A percentile compares a stretch with the other conserved stretches of the same genome.
These are phyloP conservation scores for Drosophila triauraria DNA, from an alignment of 1,140 invertebrate species.

Conservation along the genomic window DNA sequence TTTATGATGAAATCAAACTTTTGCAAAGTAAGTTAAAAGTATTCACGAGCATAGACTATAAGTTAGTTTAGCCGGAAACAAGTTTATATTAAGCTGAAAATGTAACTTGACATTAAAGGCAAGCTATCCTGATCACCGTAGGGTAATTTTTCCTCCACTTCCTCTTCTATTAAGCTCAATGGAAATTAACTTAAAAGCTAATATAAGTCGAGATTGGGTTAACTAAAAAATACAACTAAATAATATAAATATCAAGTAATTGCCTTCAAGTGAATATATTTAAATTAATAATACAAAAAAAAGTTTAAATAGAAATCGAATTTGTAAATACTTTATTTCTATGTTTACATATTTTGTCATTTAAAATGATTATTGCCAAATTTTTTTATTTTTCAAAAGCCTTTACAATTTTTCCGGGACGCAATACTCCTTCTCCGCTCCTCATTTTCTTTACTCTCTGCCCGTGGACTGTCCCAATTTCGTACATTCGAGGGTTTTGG, in stretches of 20 bases:
- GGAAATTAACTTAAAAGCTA: no score
- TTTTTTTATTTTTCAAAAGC: no score
- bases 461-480: not conserved
- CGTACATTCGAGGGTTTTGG: slow-evolving; percentile 6
- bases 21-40: slow-evolving; percentile 14
- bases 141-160: slow-evolving; percentile 3
- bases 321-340: no score
- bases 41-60: not conserved
- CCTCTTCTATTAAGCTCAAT: not conserved
- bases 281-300: no score
- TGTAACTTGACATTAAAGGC: slow-evolving; percentile 28
- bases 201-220: no score
- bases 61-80: not conserved
- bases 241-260: not conserved
- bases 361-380: no score
- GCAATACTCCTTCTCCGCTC: no score
- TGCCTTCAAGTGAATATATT: not conserved
- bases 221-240: no score
- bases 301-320: no score
- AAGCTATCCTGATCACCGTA: slow-evolving; percentile 1
- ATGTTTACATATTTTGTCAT: no score
- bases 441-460: not conserved
- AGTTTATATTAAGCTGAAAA: not conserved
- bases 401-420: not conserved
- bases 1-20: slow-evolving; percentile 27